phyloP scores from a whole-genome alignment of 2,888 invertebrate species.

The Eupithecia centaureata region DNA sequence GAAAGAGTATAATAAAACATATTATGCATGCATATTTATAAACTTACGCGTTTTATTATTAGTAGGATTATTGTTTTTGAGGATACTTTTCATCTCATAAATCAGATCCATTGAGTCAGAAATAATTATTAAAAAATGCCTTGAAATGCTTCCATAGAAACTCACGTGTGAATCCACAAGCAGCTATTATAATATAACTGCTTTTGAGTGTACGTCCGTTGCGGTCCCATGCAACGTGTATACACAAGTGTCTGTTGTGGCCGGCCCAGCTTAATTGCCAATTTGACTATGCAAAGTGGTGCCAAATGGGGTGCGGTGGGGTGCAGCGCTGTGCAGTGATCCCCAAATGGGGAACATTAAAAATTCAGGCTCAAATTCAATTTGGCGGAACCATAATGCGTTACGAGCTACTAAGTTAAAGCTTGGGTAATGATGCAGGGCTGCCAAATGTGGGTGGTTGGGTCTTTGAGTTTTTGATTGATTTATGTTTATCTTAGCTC shows the following conservation, averaged over 20 bases:
- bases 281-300: conserved; percentile 16
- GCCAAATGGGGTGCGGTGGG: conserved; percentile 17
- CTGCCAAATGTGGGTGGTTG: conserved; percentile 6
- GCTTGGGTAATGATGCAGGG: not conserved
- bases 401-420: conserved; percentile 8
- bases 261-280: conserved; percentile 20
- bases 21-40: no score
- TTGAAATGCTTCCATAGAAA: no score
- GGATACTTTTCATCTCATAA: no score
- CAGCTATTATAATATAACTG: not conserved
- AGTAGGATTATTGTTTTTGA: no score
- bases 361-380: conserved; percentile 16
- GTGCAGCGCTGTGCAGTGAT: conserved; percentile 4
- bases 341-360: conserved; percentile 10
- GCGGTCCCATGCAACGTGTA: not conserved
- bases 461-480: not conserved
- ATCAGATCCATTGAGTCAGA: no score
- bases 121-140: no score
- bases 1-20: no score
- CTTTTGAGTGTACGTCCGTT: not conserved
- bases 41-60: no score
- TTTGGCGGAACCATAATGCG: not conserved
- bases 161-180: no score
- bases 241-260: conserved; percentile 11
- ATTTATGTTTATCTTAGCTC: not conserved